Evolutionary conservation across 2,888 invertebrate species (phyloP).

Genomic region (Allolobophora icterica): DNA sequence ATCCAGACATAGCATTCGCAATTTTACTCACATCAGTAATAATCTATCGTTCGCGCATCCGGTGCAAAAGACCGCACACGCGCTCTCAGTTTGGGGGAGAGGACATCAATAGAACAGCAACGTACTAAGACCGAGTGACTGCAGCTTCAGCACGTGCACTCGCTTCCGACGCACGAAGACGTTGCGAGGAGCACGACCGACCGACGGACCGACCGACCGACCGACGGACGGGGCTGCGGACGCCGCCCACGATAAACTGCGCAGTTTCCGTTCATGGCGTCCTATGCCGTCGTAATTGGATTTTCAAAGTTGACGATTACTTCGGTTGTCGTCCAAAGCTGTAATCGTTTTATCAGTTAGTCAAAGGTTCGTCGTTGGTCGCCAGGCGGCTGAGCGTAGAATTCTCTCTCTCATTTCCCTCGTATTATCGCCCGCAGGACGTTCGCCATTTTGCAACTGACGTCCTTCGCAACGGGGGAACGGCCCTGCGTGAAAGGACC

Average conservation of each 20-base stretch:
- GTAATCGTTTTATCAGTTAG: slow-evolving; percentile 25
- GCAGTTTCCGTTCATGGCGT: neutral
- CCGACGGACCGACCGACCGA: no score
- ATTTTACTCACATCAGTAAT: neutral
- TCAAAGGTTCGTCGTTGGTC: neutral
- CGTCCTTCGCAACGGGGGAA: neutral
- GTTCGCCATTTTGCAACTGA: neutral
- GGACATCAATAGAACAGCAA: neutral
- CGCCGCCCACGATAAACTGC: neutral
- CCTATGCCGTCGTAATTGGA: neutral
- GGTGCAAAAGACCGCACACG: neutral
- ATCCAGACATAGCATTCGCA: neutral
- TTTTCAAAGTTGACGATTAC: slow-evolving; percentile 30
- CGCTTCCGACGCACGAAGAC: no score
- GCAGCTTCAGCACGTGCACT: no score
- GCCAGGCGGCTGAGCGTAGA: neutral
- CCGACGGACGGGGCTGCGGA: neutral
- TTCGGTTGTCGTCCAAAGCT: neutral
- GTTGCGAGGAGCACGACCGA: no score
- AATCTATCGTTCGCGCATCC: neutral
- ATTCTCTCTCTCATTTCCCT: neutral
- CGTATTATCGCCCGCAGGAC: neutral
- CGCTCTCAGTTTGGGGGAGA: neutral
- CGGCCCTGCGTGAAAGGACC: neutral
- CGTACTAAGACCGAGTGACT: neutral